Evolutionary conservation across 35 echinoderm and acorn worm species (phyloP).

Genomic region (Patiria miniata): DNA sequence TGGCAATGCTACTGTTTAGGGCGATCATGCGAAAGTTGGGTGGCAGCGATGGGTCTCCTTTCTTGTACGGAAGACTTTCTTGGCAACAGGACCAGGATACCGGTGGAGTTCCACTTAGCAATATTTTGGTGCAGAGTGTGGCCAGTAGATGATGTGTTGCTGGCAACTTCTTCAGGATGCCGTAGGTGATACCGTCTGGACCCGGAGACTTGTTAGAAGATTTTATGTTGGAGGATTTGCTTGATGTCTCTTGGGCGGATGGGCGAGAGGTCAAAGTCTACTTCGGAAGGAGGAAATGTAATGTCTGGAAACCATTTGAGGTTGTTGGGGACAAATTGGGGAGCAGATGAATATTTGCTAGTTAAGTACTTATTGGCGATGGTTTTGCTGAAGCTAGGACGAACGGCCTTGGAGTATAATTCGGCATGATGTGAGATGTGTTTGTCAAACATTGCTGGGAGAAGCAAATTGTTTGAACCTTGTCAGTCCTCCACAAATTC

Average conservation of each 20-base stretch:
- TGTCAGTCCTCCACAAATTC: no score
- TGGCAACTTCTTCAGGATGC: slow-evolving; percentile 30
- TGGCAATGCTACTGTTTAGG: slow-evolving; percentile 35
- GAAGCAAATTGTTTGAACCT: no score
- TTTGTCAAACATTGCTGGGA: no score
- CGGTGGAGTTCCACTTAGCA: not conserved
- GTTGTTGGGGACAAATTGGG: no score
- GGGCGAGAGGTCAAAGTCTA: slow-evolving; percentile 30
- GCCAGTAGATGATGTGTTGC: slow-evolving; percentile 29
- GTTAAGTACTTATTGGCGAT: no score
- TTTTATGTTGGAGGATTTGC: slow-evolving; percentile 19
- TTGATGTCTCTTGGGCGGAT: slow-evolving; percentile 50
- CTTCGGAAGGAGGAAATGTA: no score
- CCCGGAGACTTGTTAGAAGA: slow-evolving; percentile 26
- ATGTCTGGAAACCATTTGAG: no score
- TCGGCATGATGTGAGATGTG: no score
- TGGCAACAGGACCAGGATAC: slow-evolving; percentile 3
- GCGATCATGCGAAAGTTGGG: slow-evolving; percentile 34
- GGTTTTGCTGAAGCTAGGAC: no score
- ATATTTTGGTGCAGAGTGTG: slow-evolving; percentile 36
- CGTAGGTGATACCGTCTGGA: slow-evolving; percentile 51
- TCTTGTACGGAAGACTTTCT: slow-evolving; percentile 29
- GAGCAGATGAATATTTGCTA: no score
- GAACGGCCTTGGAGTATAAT: no score
- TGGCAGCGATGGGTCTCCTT: slow-evolving; percentile 2